Evolutionary conservation across 2,888 invertebrate genomes (phyloP).

Genomic region (Callosobruchus maculatus): DNA sequence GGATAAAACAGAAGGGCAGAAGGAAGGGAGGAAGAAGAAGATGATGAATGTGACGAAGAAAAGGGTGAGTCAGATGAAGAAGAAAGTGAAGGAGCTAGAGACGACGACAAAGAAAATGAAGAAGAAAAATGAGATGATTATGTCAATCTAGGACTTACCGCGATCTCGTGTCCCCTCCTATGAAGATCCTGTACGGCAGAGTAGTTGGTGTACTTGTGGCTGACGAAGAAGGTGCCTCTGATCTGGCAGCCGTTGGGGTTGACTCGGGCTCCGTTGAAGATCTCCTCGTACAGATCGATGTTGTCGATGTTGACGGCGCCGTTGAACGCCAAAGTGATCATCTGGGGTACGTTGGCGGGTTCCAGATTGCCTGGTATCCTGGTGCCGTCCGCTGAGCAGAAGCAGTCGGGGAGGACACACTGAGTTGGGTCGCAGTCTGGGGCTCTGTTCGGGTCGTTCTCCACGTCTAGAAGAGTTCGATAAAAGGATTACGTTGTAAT

Average conservation of each 20-base stretch:
- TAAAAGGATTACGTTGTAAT: too few species aligned
- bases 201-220: slow-evolving; percentile 90
- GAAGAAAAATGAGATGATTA: too few species aligned
- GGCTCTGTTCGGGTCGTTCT: slow-evolving; percentile 86
- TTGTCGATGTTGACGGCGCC: slow-evolving; percentile 91
- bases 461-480: slow-evolving; percentile 64
- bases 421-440: slow-evolving; percentile 88
- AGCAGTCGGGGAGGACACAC: slow-evolving; percentile 86
- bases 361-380: slow-evolving; percentile 82
- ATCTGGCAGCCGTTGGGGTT: slow-evolving; percentile 89
- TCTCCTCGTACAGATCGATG: slow-evolving; percentile 85
- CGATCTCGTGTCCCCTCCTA: slow-evolving; percentile 86
- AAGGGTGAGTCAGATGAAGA: too few species aligned
- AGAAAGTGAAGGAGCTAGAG: too few species aligned
- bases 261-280: slow-evolving; percentile 79
- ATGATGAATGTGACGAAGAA: too few species aligned
- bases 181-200: slow-evolving; percentile 86
- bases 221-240: slow-evolving; percentile 87
- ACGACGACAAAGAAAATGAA: too few species aligned
- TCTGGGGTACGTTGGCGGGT: slow-evolving; percentile 83
- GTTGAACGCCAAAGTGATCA: slow-evolving; percentile 91
- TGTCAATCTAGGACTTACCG: slow-evolving; percentile 59
- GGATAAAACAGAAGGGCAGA: too few species aligned
- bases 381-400: slow-evolving; percentile 90
- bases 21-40: too few species aligned